Percentiles rank a stretch among this genome's conserved stretches.
Evolutionary conservation across 2,888 invertebrate species (phyloP).

Genomic region (Ametastegia equiseti): DNA sequence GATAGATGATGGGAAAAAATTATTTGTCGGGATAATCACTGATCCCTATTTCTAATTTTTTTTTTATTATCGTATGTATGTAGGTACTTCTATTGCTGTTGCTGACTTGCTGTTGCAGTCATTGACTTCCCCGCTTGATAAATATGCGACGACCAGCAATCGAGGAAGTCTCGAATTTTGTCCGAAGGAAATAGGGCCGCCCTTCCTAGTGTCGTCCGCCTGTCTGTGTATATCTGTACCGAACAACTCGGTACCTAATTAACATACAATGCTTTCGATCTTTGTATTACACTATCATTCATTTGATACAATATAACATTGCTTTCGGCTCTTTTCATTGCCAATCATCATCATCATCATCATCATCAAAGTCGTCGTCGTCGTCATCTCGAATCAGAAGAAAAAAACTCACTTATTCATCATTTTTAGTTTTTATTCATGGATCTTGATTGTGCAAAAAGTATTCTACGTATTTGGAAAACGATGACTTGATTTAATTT

Average conservation of each 20-base stretch:
- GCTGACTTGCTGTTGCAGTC: neutral
- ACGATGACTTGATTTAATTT: no score
- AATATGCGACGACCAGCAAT: conserved; percentile 26
- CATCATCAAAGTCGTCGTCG: no score
- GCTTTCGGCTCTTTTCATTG: neutral
- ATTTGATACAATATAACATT: neutral
- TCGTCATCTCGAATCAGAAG: no score
- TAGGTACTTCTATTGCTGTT: neutral
- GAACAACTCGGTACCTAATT: neutral
- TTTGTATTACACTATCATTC: neutral
- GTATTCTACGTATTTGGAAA: no score
- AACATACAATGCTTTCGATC: conserved; percentile 27
- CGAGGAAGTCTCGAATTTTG: conserved; percentile 45
- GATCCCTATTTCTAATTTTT: no score
- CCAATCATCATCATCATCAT: no score
- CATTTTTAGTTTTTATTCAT: no score
- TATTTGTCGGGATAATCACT: no score
- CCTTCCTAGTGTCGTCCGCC: neutral
- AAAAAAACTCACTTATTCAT: no score
- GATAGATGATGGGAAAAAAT: no score
- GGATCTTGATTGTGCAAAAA: no score
- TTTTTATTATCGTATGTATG: no score
- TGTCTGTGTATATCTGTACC: neutral
- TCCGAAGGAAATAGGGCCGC: conserved; percentile 9
- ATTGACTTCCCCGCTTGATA: conserved; percentile 29